Conservation (phyloP, 2,113 vertebrate genomes). For the Amblyopsis rosae region DNA sequence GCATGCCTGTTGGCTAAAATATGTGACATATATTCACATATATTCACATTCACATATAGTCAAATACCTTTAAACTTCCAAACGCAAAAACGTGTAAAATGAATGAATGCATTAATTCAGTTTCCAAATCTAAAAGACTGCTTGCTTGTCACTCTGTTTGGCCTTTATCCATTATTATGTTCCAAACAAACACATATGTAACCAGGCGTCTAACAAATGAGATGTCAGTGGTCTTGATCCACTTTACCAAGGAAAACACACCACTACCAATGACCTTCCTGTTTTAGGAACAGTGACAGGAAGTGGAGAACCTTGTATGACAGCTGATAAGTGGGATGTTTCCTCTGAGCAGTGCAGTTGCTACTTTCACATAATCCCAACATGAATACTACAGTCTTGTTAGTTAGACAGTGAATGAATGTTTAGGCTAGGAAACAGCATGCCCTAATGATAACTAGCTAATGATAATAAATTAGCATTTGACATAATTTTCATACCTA, state of each 20-base stretch:
- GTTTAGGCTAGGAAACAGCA: not conserved
- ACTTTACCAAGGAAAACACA: constrained; percentile 47
- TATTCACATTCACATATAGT: too few relatives aligned
- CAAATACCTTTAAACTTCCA: not conserved
- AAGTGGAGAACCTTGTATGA: constrained; percentile 55
- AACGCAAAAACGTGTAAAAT: too few relatives aligned
- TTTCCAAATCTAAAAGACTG: too few relatives aligned
- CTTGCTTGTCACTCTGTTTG: not conserved
- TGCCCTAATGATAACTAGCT: too few relatives aligned
- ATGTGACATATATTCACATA: too few relatives aligned
- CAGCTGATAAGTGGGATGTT: constrained; percentile 32
- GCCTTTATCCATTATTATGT: not conserved
- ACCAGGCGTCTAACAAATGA: not conserved
- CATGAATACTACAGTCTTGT: not conserved
- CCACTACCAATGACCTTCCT: constrained; percentile 53
- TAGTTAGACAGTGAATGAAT: not conserved
- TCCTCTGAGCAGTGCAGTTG: constrained; percentile 29
- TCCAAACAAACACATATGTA: constrained; percentile 1
- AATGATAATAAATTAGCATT: too few relatives aligned
- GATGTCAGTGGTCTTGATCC: not conserved
- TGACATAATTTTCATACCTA: too few relatives aligned
- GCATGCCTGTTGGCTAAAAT: not conserved
- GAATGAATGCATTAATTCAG: too few relatives aligned
- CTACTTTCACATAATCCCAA: not conserved
- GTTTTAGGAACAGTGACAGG: constrained; percentile 54